Conservation (phyloP, 2,797 vertebrate genomes). For the Malacoraja senta region DNA sequence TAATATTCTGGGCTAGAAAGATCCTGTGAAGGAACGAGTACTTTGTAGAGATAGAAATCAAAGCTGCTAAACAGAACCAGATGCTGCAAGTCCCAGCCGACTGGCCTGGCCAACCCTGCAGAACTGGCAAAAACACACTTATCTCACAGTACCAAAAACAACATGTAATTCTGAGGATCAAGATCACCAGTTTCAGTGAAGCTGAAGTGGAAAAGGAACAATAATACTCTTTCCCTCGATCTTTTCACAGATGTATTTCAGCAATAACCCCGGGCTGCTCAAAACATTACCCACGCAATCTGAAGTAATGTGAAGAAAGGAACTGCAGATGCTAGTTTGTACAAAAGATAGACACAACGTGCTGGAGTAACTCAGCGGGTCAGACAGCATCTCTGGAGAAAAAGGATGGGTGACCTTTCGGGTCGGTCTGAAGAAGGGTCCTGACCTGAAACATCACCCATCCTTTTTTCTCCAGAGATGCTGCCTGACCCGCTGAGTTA, state of each 20-base stretch:
- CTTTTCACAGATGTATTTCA: not conserved
- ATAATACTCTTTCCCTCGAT: not conserved
- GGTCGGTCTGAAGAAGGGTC: no score
- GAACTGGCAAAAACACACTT: not conserved
- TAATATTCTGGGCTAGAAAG: not conserved
- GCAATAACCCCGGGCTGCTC: not conserved
- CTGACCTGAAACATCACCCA: no score
- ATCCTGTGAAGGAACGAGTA: not conserved
- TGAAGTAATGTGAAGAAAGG: not conserved
- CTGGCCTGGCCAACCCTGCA: not conserved
- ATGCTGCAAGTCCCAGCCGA: not conserved
- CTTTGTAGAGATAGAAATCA: not conserved
- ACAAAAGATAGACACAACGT: no score
- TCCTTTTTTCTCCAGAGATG: no score
- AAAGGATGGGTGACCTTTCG: no score
- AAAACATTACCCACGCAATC: not conserved
- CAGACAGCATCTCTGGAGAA: no score
- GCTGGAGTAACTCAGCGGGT: no score
- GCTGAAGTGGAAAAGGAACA: not conserved
- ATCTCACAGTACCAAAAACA: conserved; percentile 15
- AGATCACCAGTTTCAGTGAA: not conserved
- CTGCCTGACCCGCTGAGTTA: no score
- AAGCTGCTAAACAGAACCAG: not conserved
- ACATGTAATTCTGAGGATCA: not conserved
- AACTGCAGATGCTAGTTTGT: no score